A percentile compares a stretch with the other conserved stretches of the same genome.
Conservation (phyloP, 2,888 invertebrate genomes). For the Euclidia mi region DNA sequence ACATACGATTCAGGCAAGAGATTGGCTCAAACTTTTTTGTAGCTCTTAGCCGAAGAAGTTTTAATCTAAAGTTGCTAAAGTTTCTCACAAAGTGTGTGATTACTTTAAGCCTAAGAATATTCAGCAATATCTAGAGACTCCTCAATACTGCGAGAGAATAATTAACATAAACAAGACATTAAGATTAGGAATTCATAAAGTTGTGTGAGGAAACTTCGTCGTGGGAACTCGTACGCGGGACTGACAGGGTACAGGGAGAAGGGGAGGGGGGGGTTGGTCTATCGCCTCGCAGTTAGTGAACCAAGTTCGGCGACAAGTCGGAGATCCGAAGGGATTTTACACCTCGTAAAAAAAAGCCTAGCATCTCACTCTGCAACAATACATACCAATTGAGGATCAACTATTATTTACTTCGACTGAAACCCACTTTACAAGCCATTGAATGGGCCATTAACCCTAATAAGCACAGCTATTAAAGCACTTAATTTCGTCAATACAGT, state of each 20-base stretch:
- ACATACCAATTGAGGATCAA: neutral
- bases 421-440: slow-evolving; percentile 37
- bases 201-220: slow-evolving; percentile 37
- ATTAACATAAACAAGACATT: slow-evolving; percentile 56
- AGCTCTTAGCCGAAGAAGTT: slow-evolving; percentile 2
- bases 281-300: slow-evolving; percentile 11
- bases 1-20: slow-evolving; percentile 9
- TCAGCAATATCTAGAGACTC: slow-evolving; percentile 32
- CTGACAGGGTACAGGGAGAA: neutral
- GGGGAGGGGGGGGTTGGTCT: too few species aligned
- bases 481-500: slow-evolving; percentile 13
- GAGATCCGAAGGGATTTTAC: too few species aligned
- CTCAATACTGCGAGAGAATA: slow-evolving; percentile 40
- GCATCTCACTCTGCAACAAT: too few species aligned
- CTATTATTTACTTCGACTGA: slow-evolving; percentile 31
- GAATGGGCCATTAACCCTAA: slow-evolving; percentile 25
- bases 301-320: slow-evolving; percentile 34
- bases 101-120: slow-evolving; percentile 23
- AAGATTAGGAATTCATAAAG: slow-evolving; percentile 58
- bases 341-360: too few species aligned
- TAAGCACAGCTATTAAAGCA: slow-evolving; percentile 13
- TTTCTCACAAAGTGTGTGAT: slow-evolving; percentile 24
- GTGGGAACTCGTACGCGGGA: slow-evolving; percentile 24
- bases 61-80: slow-evolving; percentile 23
- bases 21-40: slow-evolving; percentile 9